Evolutionary conservation across 2,888 invertebrate genomes (phyloP), one percentile per base, ranked within the genome.

Genomic region (Lithosia quadra): DNA sequence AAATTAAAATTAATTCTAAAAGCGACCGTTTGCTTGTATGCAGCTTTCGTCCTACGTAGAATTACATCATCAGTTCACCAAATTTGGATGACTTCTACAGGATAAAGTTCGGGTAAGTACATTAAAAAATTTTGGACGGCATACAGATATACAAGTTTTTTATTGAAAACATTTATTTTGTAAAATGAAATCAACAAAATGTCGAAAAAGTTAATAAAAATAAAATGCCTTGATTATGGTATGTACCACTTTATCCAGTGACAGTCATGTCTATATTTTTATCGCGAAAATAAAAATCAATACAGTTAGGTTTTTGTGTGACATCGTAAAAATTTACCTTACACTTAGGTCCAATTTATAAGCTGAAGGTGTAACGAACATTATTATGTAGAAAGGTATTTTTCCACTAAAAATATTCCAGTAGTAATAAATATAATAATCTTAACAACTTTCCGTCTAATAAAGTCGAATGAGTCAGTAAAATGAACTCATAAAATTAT

Each of bases 181-280:
- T n/a, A 68, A 75, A 75, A 74, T 80, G 81, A 82, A 80, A 88
- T 82, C 81, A 68, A 78, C 76, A 81, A 24, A 81, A 78, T 72
- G 74, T 78, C 75, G 55, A 62, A 72, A 75, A 68, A 10, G 2
- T 59, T 63, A 76, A 79, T 78, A 76, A 74, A 76, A 82, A 86
- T 87, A 88, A 88, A 88, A 76, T 65, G 62, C 60, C 63, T 72
- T 83, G 67, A 78, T 88, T 83, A 87, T 76, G 82, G 79, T 72
- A 75, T 75, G 79, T 72, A 75, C 76, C 84, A 80, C 80, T 85
- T 84, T 73, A 65, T 36, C 34, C 39, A 68, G 68, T 63, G 86
- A 86, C 86, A 83, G 70, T 82, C 83, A 88, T 85, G 86, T 86
- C 89, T 88, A 86, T 88, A 88, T 90, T 86, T 88, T 84, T 84